A percentile compares a stretch with the other conserved stretches of the same genome.
Evolutionary conservation across 2,888 invertebrate species (phyloP).

Genomic region (Polymixis lichenea): DNA sequence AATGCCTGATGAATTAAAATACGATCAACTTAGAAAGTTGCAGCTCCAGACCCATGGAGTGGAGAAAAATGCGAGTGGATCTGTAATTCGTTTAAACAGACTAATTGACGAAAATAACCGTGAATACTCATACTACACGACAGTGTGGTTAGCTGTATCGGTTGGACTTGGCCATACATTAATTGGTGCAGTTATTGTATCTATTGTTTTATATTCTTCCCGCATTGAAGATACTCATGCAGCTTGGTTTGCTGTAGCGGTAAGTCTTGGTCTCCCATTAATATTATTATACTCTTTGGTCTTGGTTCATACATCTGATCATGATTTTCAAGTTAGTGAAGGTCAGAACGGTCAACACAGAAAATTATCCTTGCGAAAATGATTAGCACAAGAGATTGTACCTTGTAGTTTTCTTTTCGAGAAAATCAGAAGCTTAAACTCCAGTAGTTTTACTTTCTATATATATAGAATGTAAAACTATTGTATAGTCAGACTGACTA

Average conservation of each 20-base stretch:
- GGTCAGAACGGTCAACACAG: not conserved
- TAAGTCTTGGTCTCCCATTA: too few relatives aligned
- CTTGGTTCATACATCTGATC: not conserved
- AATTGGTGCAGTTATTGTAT: constrained; percentile 33
- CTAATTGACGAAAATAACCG: not conserved
- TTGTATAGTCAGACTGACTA: too few relatives aligned
- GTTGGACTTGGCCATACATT: constrained; percentile 24
- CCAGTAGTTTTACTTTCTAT: too few relatives aligned
- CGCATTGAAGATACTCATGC: constrained; percentile 6
- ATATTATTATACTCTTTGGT: too few relatives aligned
- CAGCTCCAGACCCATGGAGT: not conserved
- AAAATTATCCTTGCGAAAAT: not conserved
- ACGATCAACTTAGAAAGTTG: not conserved
- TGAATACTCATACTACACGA: not conserved
- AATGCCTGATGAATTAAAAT: not conserved
- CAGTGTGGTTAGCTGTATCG: not conserved
- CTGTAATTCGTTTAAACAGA: not conserved
- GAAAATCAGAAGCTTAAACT: not conserved
- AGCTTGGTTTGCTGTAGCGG: constrained; percentile 19
- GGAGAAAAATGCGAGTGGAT: accelerated
- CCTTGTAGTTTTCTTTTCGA: not conserved
- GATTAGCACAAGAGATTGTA: not conserved
- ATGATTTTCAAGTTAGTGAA: constrained; percentile 9
- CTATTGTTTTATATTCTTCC: constrained; percentile 10
- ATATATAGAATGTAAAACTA: too few relatives aligned